phyloP scores from a whole-genome alignment of 2,113 vertebrate genomes.

The Sylvicapra grimmia region DNA sequence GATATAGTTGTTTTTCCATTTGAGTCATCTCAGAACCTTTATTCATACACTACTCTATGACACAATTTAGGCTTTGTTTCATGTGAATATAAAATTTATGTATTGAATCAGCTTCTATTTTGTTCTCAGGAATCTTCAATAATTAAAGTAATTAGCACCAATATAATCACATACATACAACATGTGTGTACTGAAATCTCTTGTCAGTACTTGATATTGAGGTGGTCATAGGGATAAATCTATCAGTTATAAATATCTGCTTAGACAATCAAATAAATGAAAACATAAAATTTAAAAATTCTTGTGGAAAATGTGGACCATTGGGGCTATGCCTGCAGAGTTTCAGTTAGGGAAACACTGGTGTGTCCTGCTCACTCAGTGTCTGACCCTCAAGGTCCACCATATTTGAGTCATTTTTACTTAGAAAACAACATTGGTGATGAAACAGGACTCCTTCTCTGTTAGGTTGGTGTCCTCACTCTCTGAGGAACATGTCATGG shows the following conservation, averaged over 20 bases:
- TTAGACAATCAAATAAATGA: background rate
- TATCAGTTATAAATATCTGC: background rate
- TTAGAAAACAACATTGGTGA: background rate
- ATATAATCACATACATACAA: background rate
- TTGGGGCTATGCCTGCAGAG: background rate
- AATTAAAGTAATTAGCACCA: background rate
- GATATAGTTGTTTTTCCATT: background rate
- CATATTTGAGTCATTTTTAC: background rate
- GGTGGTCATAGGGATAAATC: background rate
- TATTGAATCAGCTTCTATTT: background rate
- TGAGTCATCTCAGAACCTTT: background rate
- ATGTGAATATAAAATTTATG: too few relatives aligned
- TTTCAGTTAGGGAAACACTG: background rate
- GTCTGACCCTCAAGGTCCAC: background rate
- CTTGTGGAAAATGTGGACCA: background rate
- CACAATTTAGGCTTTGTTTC: too few relatives aligned
- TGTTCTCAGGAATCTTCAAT: background rate
- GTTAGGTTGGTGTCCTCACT: background rate
- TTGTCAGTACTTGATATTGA: background rate
- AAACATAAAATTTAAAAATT: background rate
- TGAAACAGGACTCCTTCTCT: background rate
- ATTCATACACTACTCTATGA: background rate
- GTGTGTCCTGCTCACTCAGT: background rate
- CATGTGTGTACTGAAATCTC: background rate
- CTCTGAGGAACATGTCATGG: background rate